A percentile compares a stretch with the other conserved stretches of the same genome.
phyloP scores from a whole-genome alignment of 2,888 invertebrate species.

The Cheilosia scutellata region DNA sequence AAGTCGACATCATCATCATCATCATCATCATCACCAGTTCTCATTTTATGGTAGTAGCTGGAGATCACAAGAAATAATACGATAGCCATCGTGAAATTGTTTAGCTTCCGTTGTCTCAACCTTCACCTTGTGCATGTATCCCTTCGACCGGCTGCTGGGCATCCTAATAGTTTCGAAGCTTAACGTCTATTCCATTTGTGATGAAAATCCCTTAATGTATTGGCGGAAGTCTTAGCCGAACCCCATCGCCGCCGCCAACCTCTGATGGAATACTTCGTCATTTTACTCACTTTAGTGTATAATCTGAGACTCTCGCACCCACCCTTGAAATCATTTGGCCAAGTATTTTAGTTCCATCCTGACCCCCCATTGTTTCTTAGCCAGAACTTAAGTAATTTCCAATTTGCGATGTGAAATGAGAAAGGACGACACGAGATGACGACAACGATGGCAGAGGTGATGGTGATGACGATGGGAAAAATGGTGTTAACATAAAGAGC shows the following conservation, averaged over 20 bases:
- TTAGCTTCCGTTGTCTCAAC: slow-evolving; percentile 8
- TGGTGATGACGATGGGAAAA: slow-evolving; percentile 23
- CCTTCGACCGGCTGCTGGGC: slow-evolving; percentile 23
- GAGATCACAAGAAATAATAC: slow-evolving; percentile 64
- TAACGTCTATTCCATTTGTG: slow-evolving; percentile 63
- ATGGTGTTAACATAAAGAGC: slow-evolving; percentile 36
- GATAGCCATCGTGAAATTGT: slow-evolving; percentile 63
- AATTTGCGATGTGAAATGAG: slow-evolving; percentile 73
- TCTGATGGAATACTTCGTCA: slow-evolving; percentile 50
- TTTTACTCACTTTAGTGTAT: slow-evolving; percentile 59
- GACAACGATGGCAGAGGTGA: slow-evolving; percentile 43
- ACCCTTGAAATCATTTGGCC: slow-evolving; percentile 11
- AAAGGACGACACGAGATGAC: slow-evolving; percentile 54
- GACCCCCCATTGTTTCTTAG: slow-evolving; percentile 43
- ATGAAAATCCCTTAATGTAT: slow-evolving; percentile 71
- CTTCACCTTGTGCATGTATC: slow-evolving; percentile 36
- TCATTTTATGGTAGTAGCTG: slow-evolving; percentile 43
- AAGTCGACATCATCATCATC: slow-evolving; percentile 69
- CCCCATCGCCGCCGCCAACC: not conserved
- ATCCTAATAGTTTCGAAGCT: slow-evolving; percentile 69
- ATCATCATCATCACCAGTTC: slow-evolving; percentile 51
- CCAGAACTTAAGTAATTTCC: slow-evolving; percentile 74
- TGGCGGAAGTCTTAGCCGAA: slow-evolving; percentile 56
- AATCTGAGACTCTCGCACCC: slow-evolving; percentile 38
- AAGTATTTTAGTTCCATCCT: not conserved